phyloP scores from a whole-genome alignment of 2,113 vertebrate genomes.

The Corydoras maculifer region DNA sequence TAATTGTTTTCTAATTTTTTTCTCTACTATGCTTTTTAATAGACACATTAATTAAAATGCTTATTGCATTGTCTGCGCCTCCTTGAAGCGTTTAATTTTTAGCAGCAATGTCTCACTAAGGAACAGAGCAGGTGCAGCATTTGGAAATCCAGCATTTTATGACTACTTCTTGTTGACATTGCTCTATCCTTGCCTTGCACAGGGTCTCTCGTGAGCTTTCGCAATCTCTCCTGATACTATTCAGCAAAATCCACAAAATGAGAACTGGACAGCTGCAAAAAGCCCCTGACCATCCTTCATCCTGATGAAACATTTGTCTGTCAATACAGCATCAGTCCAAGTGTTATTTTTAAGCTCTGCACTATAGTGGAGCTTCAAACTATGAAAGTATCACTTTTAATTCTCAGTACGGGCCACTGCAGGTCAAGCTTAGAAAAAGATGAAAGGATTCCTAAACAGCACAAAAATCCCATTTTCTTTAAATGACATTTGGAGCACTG shows the following conservation, averaged over 20 bases:
- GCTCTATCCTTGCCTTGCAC: slow-evolving; percentile 5
- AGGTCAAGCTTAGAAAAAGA: slow-evolving; percentile 46
- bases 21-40: no score
- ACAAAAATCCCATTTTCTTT: slow-evolving; percentile 68
- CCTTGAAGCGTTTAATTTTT: slow-evolving; percentile 3
- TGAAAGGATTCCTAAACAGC: slow-evolving; percentile 44
- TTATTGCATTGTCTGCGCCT: neutral
- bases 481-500: slow-evolving; percentile 62
- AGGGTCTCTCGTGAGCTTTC: neutral
- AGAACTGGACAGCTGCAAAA: neutral
- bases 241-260: neutral
- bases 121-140: slow-evolving; percentile 7
- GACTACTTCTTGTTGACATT: slow-evolving; percentile 1
- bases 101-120: neutral
- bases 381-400: slow-evolving; percentile 52
- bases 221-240: neutral
- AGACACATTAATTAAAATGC: no score
- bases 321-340: neutral
- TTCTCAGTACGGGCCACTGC: slow-evolving; percentile 54
- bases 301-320: slow-evolving; percentile 16
- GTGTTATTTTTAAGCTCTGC: slow-evolving; percentile 2
- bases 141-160: slow-evolving; percentile 1
- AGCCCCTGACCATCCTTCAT: neutral
- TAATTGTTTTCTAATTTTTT: no score
- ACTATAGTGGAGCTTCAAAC: neutral